Evolutionary conservation across 2,113 vertebrate genomes (phyloP).

Genomic region (Hippocampus barbouri): DNA sequence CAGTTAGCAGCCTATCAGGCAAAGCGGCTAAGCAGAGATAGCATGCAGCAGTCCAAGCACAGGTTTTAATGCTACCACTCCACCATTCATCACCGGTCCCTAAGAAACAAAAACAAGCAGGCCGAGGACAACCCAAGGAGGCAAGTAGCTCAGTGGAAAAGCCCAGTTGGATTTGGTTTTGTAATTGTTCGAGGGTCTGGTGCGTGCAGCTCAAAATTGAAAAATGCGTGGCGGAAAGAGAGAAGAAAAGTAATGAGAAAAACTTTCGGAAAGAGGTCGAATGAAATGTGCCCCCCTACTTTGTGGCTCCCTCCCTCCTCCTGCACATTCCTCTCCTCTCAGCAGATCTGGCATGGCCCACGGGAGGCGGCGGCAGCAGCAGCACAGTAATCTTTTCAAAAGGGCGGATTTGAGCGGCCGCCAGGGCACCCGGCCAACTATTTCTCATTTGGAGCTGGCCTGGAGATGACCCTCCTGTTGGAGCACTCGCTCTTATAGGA

Average conservation of each 20-base stretch:
- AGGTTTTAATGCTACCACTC: slow-evolving; percentile 61
- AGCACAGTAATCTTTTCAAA: slow-evolving; percentile 77
- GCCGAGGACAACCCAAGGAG: slow-evolving; percentile 44
- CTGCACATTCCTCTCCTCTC: slow-evolving; percentile 70
- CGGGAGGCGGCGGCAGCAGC: slow-evolving; percentile 69
- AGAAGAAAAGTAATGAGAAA: slow-evolving; percentile 69
- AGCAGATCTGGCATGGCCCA: slow-evolving; percentile 70
- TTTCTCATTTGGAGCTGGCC: slow-evolving; percentile 78
- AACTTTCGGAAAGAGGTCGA: slow-evolving; percentile 67
- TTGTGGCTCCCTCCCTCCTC: slow-evolving; percentile 48
- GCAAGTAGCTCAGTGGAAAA: slow-evolving; percentile 50
- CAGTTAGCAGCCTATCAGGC: slow-evolving; percentile 58
- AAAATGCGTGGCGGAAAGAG: slow-evolving; percentile 56
- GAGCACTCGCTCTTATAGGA: slow-evolving; percentile 63
- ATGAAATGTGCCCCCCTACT: slow-evolving; percentile 60
- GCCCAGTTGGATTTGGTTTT: slow-evolving; percentile 64
- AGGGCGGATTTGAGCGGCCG: slow-evolving; percentile 73
- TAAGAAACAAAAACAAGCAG: slow-evolving; percentile 66
- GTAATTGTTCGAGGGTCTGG: slow-evolving; percentile 55
- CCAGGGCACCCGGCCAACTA: slow-evolving; percentile 72
- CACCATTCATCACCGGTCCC: slow-evolving; percentile 66
- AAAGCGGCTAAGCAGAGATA: slow-evolving; percentile 65
- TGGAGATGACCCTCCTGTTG: slow-evolving; percentile 74
- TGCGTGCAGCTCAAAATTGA: slow-evolving; percentile 56
- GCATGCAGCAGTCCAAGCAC: slow-evolving; percentile 47